Conservation (phyloP, 2,888 invertebrate species). For the Thecophora atra region DNA sequence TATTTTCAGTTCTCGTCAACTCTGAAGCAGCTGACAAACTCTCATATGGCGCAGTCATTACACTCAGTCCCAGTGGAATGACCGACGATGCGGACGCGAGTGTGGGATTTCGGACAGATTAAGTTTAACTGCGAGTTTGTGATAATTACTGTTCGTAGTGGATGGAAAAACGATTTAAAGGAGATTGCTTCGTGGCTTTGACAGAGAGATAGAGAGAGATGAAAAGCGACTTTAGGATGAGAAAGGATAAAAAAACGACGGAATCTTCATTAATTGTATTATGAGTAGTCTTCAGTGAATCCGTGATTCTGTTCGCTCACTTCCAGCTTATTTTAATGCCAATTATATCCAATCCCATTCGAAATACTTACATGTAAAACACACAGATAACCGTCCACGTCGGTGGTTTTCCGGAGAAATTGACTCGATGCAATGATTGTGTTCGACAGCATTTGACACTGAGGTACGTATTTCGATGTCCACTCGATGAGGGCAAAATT, state of each 20-base stretch:
- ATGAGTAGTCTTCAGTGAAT: too few species aligned
- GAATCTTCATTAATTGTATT: too few species aligned
- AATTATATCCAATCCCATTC: background rate
- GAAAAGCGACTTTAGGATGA: too few species aligned
- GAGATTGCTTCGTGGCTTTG: too few species aligned
- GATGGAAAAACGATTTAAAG: too few species aligned
- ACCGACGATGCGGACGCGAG: too few species aligned
- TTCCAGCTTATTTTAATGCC: too few species aligned
- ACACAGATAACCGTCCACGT: conserved; percentile 67
- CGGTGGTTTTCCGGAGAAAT: conserved; percentile 65
- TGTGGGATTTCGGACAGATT: background rate
- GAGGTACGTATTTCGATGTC: conserved; percentile 72
- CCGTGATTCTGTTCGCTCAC: too few species aligned
- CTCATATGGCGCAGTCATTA: too few species aligned
- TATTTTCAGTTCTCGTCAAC: background rate
- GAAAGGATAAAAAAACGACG: too few species aligned
- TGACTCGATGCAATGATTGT: conserved; percentile 71
- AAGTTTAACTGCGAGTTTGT: background rate
- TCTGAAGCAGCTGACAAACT: background rate
- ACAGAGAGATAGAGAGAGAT: too few species aligned
- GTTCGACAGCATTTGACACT: conserved; percentile 69
- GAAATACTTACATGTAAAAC: conserved; percentile 67
- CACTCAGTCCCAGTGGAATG: background rate
- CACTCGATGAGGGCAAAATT: conserved; percentile 81
- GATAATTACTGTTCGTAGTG: background rate